Evolutionary conservation across 2,797 vertebrate genomes (phyloP).

Genomic region (Amblyraja radiata): DNA sequence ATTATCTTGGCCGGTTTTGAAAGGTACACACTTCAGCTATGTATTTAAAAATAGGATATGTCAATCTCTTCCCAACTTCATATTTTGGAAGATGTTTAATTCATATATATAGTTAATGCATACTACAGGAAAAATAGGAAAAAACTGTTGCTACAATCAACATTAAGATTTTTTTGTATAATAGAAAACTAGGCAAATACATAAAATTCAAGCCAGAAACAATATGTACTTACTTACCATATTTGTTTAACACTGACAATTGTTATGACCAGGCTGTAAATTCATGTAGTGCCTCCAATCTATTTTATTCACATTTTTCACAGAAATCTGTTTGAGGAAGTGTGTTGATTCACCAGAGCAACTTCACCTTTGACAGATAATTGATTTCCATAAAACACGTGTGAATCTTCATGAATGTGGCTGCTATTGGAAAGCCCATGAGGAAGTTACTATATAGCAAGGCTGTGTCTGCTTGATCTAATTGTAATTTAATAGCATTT

Average conservation of each 20-base stretch:
- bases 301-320: not conserved
- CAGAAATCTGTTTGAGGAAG: not conserved
- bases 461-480: not conserved
- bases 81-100: not conserved
- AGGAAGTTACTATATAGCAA: not conserved
- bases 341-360: not conserved
- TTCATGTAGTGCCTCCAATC: not conserved
- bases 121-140: not conserved
- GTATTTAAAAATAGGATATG: not conserved
- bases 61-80: not conserved
- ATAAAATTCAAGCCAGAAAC: not conserved
- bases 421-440: conserved; percentile 12
- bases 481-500: not conserved
- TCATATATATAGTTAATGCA: not conserved
- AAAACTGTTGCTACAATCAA: not conserved
- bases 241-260: not conserved
- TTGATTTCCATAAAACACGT: not conserved
- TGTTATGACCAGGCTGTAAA: not conserved
- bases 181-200: not conserved
- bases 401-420: conserved; percentile 17
- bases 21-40: not conserved
- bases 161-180: not conserved
- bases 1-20: not conserved
- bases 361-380: not conserved
- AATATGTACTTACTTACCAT: not conserved